Conservation (phyloP, 1,140 invertebrate species). For the Uloborus diversus region DNA sequence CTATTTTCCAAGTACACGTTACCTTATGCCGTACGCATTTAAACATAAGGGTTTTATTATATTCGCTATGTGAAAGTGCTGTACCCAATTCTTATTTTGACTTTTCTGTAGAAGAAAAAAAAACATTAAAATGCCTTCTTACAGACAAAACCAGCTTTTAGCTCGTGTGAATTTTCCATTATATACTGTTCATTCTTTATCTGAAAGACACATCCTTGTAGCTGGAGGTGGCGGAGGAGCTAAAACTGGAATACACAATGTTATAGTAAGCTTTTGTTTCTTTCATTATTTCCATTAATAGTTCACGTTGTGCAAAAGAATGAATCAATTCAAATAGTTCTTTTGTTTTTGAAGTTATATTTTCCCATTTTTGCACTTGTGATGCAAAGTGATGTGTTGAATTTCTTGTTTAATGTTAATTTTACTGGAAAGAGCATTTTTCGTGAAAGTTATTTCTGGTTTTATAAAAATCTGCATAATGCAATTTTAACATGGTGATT, state of each 20-base stretch:
- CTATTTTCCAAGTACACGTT: no score
- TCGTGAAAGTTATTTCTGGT: neutral
- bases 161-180: slow-evolving; percentile 85
- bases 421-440: neutral
- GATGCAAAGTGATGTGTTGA: neutral
- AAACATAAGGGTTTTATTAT: no score
- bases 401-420: neutral
- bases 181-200: slow-evolving; percentile 88
- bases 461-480: no score
- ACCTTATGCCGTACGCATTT: no score
- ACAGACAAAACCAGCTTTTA: slow-evolving; percentile 59
- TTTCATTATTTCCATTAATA: neutral
- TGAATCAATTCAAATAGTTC: neutral
- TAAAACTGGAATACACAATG: slow-evolving; percentile 95
- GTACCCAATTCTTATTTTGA: no score
- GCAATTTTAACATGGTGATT: no score
- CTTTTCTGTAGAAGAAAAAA: no score
- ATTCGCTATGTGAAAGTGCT: no score
- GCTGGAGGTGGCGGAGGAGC: slow-evolving; percentile 94
- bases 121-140: slow-evolving; percentile 35
- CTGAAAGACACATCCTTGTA: slow-evolving; percentile 90
- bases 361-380: neutral
- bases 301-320: neutral
- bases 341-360: neutral
- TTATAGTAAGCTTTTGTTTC: slow-evolving; percentile 75